A percentile compares a stretch with the other conserved stretches of the same genome.
Evolutionary conservation across 2,113 vertebrate species (phyloP).

Genomic region (Bujurquina vittata): DNA sequence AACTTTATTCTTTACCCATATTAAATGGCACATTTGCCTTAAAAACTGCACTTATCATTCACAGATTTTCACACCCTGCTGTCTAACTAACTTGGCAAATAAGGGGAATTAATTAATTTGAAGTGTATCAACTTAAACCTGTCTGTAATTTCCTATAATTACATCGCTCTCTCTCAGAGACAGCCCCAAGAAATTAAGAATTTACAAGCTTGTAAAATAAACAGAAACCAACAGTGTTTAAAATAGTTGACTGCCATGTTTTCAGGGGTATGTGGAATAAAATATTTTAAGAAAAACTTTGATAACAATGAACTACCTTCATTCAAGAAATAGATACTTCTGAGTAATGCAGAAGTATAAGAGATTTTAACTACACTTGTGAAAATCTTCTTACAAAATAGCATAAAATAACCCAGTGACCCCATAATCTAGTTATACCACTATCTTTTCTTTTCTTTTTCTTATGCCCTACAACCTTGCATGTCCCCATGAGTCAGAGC

Average conservation of each 20-base stretch:
- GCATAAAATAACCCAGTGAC: background rate
- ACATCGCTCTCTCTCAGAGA: conserved; percentile 15
- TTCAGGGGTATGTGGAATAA: background rate
- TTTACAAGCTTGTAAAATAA: conserved; percentile 59
- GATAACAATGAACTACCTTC: background rate
- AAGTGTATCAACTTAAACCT: conserved; percentile 5
- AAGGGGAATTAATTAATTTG: conserved; percentile 11
- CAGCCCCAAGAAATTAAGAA: conserved; percentile 11
- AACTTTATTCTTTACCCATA: background rate
- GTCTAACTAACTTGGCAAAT: background rate
- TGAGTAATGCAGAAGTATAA: background rate
- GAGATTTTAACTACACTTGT: background rate
- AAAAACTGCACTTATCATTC: background rate
- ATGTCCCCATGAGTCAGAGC: conserved; percentile 44
- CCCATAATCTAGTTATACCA: background rate
- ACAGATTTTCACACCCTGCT: background rate
- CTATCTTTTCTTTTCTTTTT: background rate
- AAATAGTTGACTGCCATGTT: background rate
- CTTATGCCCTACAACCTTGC: background rate
- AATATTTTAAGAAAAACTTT: background rate
- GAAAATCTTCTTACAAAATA: background rate
- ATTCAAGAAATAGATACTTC: background rate
- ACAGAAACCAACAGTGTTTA: background rate
- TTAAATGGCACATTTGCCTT: background rate
- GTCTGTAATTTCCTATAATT: conserved; percentile 33